Evolutionary conservation across 2,113 vertebrate genomes (phyloP).

Genomic region (Datnioides undecimradiatus): DNA sequence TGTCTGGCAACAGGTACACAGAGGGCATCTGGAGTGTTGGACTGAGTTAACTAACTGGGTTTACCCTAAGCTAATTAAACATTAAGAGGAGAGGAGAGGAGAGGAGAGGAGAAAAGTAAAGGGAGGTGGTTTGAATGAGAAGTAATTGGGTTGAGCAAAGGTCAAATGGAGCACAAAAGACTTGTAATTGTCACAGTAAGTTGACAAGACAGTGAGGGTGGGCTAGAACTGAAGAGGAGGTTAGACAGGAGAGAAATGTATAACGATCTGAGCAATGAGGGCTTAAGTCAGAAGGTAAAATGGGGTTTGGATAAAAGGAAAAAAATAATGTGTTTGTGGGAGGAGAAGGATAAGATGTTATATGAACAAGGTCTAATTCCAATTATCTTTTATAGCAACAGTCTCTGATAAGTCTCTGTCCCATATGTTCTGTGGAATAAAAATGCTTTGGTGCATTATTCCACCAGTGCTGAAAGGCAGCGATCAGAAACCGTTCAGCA

Average conservation of each 20-base stretch:
- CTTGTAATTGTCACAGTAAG: slow-evolving; percentile 42
- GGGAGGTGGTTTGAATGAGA: neutral
- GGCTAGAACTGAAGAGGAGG: neutral
- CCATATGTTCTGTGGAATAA: neutral
- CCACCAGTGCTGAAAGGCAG: neutral
- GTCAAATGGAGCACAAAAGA: slow-evolving; percentile 47
- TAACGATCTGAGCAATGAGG: neutral
- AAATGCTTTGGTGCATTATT: neutral
- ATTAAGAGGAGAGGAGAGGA: slow-evolving; percentile 19
- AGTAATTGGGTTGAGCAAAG: slow-evolving; percentile 33
- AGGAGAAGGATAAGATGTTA: neutral
- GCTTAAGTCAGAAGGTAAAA: slow-evolving; percentile 5
- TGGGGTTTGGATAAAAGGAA: neutral
- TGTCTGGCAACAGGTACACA: slow-evolving; percentile 50
- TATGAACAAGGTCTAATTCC: neutral
- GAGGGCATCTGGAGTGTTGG: slow-evolving; percentile 26
- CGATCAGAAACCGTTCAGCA: neutral
- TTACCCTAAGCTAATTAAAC: slow-evolving; percentile 36
- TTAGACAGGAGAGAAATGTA: neutral
- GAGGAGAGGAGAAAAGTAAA: neutral
- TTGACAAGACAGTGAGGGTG: neutral
- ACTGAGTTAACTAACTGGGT: slow-evolving; percentile 14
- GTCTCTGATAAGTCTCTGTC: neutral
- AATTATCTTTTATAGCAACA: neutral
- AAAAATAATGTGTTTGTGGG: neutral